Percentiles rank a stretch among this genome's conserved stretches.
Conservation (phyloP, 2,888 invertebrate genomes). For the Aproaerema taeniolella region DNA sequence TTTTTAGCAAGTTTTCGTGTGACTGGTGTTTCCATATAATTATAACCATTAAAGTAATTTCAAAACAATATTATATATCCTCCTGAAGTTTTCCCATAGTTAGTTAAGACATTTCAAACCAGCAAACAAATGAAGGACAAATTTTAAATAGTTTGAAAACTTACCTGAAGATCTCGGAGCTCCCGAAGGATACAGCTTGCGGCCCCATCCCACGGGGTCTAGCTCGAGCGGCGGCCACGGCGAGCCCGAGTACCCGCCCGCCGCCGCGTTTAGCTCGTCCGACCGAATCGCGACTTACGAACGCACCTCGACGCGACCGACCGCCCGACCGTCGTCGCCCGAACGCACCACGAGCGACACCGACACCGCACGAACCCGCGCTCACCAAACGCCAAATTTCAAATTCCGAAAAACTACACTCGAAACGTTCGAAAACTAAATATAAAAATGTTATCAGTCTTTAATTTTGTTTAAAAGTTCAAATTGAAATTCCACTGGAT, state of each 20-base stretch:
- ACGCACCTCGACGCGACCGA: slow-evolving; percentile 30
- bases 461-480: too few species aligned
- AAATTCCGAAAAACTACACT: slow-evolving; percentile 16
- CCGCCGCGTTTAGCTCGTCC: slow-evolving; percentile 84
- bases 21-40: too few species aligned
- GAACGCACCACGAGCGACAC: slow-evolving; percentile 46
- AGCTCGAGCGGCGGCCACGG: slow-evolving; percentile 88
- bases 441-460: neutral
- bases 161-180: slow-evolving; percentile 80
- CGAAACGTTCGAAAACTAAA: too few species aligned
- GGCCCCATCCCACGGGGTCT: slow-evolving; percentile 88
- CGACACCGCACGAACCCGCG: slow-evolving; percentile 22
- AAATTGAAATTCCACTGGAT: neutral
- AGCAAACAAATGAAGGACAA: too few species aligned
- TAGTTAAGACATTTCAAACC: too few species aligned
- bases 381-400: slow-evolving; percentile 22
- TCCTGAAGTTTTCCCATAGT: too few species aligned
- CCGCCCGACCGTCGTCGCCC: too few species aligned
- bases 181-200: slow-evolving; percentile 86
- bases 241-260: slow-evolving; percentile 87
- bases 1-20: too few species aligned
- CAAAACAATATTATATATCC: too few species aligned
- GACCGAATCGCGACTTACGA: slow-evolving; percentile 82
- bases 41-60: too few species aligned
- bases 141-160: too few species aligned